These are phyloP conservation scores for Dendrocincla tyrannina DNA, from an alignment of 2,797 vertebrate species.

Conservation along the genomic window DNA sequence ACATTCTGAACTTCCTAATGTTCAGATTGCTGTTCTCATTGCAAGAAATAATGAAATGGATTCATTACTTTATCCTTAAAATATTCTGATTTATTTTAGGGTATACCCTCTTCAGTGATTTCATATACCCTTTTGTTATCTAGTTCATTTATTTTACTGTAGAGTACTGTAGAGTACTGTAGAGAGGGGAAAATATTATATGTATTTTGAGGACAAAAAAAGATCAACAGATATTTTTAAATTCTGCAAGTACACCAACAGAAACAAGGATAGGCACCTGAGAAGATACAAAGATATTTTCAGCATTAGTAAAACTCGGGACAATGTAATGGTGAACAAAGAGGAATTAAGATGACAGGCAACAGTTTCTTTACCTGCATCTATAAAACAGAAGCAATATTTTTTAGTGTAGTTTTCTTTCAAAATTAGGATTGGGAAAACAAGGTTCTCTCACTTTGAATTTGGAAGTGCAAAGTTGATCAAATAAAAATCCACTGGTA, in stretches of 20 bases:
- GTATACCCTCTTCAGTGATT: neutral
- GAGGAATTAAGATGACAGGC: neutral
- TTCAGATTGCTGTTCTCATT: constrained; percentile 46
- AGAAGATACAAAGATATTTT: neutral
- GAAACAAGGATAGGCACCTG: neutral
- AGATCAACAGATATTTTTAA: neutral
- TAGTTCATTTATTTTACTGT: neutral
- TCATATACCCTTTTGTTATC: neutral
- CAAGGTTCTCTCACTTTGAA: neutral
- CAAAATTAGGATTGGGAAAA: neutral
- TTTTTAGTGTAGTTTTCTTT: neutral
- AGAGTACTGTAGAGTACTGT: too few species aligned
- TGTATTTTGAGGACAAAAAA: neutral
- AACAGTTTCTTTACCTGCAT: neutral
- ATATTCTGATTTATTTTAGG: constrained; percentile 57
- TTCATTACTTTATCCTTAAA: constrained; percentile 61
- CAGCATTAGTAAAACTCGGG: neutral
- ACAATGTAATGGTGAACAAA: neutral
- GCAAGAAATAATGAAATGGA: constrained; percentile 64
- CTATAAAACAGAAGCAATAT: neutral
- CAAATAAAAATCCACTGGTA: neutral
- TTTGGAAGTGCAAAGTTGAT: neutral
- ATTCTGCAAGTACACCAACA: neutral
- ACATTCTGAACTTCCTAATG: constrained; percentile 45
- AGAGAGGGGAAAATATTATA: neutral